phyloP scores from a whole-genome alignment of 2,888 invertebrate genomes.

The Mesorhabditis spiculigera region DNA sequence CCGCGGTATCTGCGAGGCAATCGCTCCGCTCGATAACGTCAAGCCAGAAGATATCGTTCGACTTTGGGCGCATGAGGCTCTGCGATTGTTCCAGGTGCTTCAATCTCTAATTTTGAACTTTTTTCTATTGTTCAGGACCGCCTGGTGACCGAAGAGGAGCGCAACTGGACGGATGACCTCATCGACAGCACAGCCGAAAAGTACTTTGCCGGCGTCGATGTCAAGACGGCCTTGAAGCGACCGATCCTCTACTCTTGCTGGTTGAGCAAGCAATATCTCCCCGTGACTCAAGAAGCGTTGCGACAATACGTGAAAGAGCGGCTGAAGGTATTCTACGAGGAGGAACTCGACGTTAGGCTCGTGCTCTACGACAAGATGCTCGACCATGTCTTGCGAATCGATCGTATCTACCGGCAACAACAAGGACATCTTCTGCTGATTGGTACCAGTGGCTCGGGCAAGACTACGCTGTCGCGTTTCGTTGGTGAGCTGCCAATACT shows the following conservation, averaged over 20 bases:
- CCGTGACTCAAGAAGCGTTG: conserved; percentile 88
- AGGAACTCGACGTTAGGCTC: conserved; percentile 94
- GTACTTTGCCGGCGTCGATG: conserved; percentile 75
- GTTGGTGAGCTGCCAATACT: conserved; percentile 64
- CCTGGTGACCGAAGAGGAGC: conserved; percentile 86
- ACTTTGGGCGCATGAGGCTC: conserved; percentile 98
- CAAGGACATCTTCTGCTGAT: conserved; percentile 95
- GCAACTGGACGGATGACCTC: conserved; percentile 96
- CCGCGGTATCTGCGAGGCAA: conserved; percentile 96
- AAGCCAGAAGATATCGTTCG: conserved; percentile 89
- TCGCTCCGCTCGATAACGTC: conserved; percentile 84
- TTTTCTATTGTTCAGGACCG: conserved; percentile 61
- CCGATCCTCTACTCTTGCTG: conserved; percentile 98
- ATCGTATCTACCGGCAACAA: conserved; percentile 82
- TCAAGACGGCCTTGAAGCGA: conserved; percentile 74
- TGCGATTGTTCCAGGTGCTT: conserved; percentile 80
- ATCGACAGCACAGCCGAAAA: conserved; percentile 78
- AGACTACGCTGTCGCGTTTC: conserved; percentile 95
- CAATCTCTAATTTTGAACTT: background rate
- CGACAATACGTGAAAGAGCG: conserved; percentile 94
- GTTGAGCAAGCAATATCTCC: conserved; percentile 94
- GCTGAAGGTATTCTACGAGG: conserved; percentile 95
- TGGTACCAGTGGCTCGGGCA: conserved; percentile 97
- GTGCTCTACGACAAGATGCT: conserved; percentile 97
- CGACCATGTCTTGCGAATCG: conserved; percentile 95